Base-by-base conservation (phyloP, 2,797 vertebrate genomes). In the Platyrinchus mystaceus region DNA sequence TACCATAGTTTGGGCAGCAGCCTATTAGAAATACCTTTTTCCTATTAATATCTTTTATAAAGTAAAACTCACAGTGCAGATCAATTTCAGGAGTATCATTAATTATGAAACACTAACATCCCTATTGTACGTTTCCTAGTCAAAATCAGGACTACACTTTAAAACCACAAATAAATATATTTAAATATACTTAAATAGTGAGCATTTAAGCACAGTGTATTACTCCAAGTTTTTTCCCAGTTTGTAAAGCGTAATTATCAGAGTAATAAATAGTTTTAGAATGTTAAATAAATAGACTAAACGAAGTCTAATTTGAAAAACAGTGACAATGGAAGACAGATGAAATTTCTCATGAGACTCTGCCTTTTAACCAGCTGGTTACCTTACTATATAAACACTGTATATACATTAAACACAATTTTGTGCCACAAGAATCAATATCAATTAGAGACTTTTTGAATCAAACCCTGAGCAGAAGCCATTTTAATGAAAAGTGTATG, bases 401-500 rank as follows among this genome's bases (percentile, higher is more conserved):
- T 30, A 55, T 74, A 53, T 86, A 89, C 79, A 92, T 34, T 43
- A 67, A 95, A 73, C 41, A 90, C 79, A 86, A 53, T 68, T 93
- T 70, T 75, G 62, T 83, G 70, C 44, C 90, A 79, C 12, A 93
- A 89, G 58, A 96, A 96, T 83, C 74, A 87, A 34, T 76, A 93
- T 47, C 73, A 95, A 83, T 79, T 92, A 76, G n/a, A 91, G 50
- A 79, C 55, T 87, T 92, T 52, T 93, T 84, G 59, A 88, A 91
- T 32, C 34, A 93, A 94, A 84, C 9, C n/a, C 55, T 87, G 44
- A 64, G n/a, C 87, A 49, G 91, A 76, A 77, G 49, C 22, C 46
- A 96, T 90, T 95, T 96, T 94, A 96, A 95, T 94, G 90, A 93
- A 94, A 95, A 92, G 70, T 50, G 58, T 92, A 92, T 43, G 81